Conservation (phyloP, 1,140 invertebrate species). For the Oreohelix idahoensis region DNA sequence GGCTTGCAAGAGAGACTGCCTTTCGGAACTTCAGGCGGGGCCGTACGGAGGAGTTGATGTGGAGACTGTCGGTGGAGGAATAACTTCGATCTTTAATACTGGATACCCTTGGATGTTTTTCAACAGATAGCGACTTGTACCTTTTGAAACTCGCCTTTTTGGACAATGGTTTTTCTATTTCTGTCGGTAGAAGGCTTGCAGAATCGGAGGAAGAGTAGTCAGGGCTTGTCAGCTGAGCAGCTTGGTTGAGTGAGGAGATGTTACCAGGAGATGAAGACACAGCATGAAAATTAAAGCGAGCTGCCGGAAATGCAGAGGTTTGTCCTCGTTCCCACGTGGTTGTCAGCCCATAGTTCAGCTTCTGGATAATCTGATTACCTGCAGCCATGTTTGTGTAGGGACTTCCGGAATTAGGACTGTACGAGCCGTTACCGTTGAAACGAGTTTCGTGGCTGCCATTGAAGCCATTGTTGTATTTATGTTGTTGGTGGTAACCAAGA, state of each 20-base stretch:
- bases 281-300: slow-evolving; percentile 26
- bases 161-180: neutral
- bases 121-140: slow-evolving; percentile 68
- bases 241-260: neutral
- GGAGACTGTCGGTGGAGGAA: slow-evolving; percentile 70
- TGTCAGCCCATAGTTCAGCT: slow-evolving; percentile 63
- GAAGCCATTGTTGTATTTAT: slow-evolving; percentile 34
- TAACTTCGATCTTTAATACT: slow-evolving; percentile 64
- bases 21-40: slow-evolving; percentile 70
- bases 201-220: slow-evolving; percentile 35
- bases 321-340: slow-evolving; percentile 65
- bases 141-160: slow-evolving; percentile 72
- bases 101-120: slow-evolving; percentile 65
- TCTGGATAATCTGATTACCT: slow-evolving; percentile 63
- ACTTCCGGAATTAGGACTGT: neutral
- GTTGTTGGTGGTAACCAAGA: slow-evolving; percentile 26
- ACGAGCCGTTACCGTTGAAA: neutral
- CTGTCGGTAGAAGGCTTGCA: slow-evolving; percentile 23
- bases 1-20: slow-evolving; percentile 65
- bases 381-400: slow-evolving; percentile 14
- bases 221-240: slow-evolving; percentile 20
- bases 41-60: slow-evolving; percentile 67
- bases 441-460: slow-evolving; percentile 17
- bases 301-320: slow-evolving; percentile 55
- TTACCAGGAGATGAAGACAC: slow-evolving; percentile 23